A percentile compares a stretch with the other conserved stretches of the same genome.
Evolutionary conservation across 2,113 vertebrate species (phyloP).

Genomic region (Oreochromis tanganicae): DNA sequence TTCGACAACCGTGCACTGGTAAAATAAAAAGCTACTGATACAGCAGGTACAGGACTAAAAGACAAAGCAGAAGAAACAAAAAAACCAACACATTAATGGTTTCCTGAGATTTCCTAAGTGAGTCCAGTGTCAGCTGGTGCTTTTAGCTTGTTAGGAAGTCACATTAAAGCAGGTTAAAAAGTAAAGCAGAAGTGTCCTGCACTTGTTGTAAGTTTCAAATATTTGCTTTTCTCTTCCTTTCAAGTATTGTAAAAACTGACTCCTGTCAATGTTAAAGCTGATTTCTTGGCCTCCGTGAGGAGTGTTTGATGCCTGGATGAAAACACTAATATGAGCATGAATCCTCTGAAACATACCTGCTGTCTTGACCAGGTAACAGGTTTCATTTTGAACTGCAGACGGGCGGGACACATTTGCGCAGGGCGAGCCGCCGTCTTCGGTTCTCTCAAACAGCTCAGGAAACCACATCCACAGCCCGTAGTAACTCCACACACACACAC

Average conservation of each 20-base stretch:
- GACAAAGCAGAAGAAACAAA: not conserved
- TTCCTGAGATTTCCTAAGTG: not conserved
- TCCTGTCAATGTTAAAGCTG: not conserved
- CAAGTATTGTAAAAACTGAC: not conserved
- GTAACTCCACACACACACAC: constrained; percentile 49
- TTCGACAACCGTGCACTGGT: not conserved
- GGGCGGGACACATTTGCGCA: constrained; percentile 52
- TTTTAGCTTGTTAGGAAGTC: not conserved
- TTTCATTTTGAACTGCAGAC: constrained; percentile 27
- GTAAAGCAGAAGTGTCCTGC: not conserved
- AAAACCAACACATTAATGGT: not conserved
- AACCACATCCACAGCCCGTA: constrained; percentile 81
- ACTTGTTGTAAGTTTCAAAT: not conserved
- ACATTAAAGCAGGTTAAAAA: not conserved
- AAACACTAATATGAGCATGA: not conserved
- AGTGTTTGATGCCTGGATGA: not conserved
- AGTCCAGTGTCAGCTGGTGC: not conserved
- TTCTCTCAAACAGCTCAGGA: constrained; percentile 65
- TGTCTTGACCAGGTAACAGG: constrained; percentile 68
- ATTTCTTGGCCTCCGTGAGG: not conserved
- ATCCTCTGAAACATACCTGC: constrained; percentile 45
- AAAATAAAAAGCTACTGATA: not conserved
- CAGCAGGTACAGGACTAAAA: not conserved
- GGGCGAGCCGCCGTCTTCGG: constrained; percentile 61
- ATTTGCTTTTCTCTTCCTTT: not conserved